Conservation (phyloP, 2,113 vertebrate species). For the Ibidorhyncha struthersii region DNA sequence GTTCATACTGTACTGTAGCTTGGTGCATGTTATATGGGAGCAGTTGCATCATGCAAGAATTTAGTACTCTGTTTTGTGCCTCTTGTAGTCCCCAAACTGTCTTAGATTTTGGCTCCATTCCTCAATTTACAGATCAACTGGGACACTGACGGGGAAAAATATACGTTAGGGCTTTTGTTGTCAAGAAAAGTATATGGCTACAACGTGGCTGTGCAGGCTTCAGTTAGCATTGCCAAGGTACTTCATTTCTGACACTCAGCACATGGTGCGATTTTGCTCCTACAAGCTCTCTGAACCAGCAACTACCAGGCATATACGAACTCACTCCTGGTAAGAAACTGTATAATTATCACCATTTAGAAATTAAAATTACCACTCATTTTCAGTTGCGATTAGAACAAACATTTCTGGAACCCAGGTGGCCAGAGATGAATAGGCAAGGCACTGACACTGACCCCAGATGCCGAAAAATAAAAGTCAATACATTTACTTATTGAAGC, state of each 20-base stretch:
- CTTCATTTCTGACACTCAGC: not conserved
- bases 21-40: not conserved
- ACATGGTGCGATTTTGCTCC: not conserved
- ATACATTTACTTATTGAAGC: not conserved
- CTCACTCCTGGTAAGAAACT: not conserved
- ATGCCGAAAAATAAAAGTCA: not conserved
- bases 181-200: not conserved
- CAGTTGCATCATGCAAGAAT: not conserved
- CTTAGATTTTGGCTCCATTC: not conserved
- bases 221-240: not conserved
- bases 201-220: not conserved
- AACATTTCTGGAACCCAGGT: not conserved
- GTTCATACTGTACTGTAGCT: not conserved
- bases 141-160: not conserved
- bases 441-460: not conserved
- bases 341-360: not conserved
- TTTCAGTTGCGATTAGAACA: not conserved
- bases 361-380: not conserved
- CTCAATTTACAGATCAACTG: not conserved
- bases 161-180: not conserved
- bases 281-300: not conserved
- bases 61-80: not conserved
- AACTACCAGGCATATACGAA: not conserved
- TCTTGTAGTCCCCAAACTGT: not conserved
- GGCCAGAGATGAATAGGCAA: not conserved